Evolutionary conservation across 92 coral and sea anemone species (phyloP), one percentile per base, ranked within the genome.

Genomic region (Palythoa grandis): DNA sequence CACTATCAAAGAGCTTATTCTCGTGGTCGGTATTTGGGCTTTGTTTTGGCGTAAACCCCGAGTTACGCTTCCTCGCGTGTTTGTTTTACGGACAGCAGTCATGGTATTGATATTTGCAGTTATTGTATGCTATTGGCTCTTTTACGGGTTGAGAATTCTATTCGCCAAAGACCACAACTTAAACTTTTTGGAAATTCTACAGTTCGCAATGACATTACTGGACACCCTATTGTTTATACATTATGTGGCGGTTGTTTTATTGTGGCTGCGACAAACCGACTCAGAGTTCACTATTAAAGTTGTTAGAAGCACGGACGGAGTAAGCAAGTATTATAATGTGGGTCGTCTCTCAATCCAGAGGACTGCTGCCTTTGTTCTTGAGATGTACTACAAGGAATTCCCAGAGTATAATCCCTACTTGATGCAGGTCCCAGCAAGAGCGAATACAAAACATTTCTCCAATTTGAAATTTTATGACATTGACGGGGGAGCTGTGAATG

Each of bases 351-450:
- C 99, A 35, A 96, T 96, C 79, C 99, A 96, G 79, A 94, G 98
- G 6, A 88, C 99, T 35, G 98, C 99, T 14, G 94, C 90, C 7
- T 95, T 90, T 87, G 99, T 96, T 66, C 92, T 96, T 16, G 95
- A 96, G 83, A 94, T 95, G 86, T 96, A 96, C 76, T 96, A 96
- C 95, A 95, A 95, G 90, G 99, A 96, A 75, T 96, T 96, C 70
- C 98, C 99, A 3, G 98, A 96, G 91, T 96, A 87, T 87, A 96
- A 96, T 83, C 99, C 99, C 17, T 92, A 90, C 79, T 83, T 96
- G 83, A 93, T 95, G 97, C 92, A 92, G 38, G 88, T 91, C 40
- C 99, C 99, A 15, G 94, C 99, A 52, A 93, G 98, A 76, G 78
- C 98, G 24, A 54, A 89, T 52, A 82, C 93, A 77, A 96, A 96